A percentile compares a stretch with the other conserved stretches of the same genome.
Conservation (phyloP, 64 coral and sea anemone species). For the Orbicella faveolata region DNA sequence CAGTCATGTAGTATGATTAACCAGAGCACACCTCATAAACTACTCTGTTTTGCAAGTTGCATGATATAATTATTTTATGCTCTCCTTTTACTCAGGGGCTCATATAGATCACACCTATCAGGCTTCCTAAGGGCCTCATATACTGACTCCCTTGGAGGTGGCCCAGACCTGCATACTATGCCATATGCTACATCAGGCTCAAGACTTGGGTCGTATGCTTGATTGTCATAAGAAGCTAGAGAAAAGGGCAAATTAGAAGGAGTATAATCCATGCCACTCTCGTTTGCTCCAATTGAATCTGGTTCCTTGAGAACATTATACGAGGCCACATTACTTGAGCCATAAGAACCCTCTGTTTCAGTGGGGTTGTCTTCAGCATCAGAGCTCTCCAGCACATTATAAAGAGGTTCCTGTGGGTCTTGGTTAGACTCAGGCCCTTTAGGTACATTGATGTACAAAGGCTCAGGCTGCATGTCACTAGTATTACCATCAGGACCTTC, state of each 20-base stretch:
- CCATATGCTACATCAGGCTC: neutral
- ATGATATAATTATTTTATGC: no score
- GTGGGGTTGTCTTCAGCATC: neutral
- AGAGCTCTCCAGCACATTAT: neutral
- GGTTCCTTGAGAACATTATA: neutral
- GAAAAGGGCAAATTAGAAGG: neutral
- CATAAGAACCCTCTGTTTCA: no score
- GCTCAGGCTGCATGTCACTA: no score
- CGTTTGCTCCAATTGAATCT: neutral
- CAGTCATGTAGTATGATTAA: no score
- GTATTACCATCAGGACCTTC: neutral
- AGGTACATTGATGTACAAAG: neutral
- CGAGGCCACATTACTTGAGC: neutral
- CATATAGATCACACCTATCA: neutral
- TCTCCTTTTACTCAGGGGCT: neutral
- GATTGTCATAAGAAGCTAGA: neutral
- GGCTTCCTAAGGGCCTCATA: neutral
- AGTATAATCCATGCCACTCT: no score
- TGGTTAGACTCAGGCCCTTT: neutral
- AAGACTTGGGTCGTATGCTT: conserved; percentile 6
- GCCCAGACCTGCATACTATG: neutral
- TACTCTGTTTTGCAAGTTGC: no score
- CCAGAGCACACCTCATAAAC: no score
- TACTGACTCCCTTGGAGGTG: neutral
- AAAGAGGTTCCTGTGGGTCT: neutral